phyloP scores from a whole-genome alignment of 2,113 vertebrate species.

The Crotophaga sulcirostris region DNA sequence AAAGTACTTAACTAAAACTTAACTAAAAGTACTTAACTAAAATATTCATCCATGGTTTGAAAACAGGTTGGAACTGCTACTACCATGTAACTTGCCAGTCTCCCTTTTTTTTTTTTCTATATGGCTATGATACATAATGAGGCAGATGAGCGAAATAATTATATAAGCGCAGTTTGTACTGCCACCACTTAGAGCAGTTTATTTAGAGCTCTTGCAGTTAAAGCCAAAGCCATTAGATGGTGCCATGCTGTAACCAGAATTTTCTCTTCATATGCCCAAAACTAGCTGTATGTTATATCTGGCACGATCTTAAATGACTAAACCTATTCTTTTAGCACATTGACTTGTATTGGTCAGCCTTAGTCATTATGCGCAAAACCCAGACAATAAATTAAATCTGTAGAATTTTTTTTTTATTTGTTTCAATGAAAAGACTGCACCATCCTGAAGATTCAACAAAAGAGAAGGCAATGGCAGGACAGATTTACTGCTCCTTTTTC shows the following conservation, averaged over 20 bases:
- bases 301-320: conserved; percentile 44
- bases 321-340: conserved; percentile 49
- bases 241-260: conserved; percentile 60
- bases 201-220: conserved; percentile 28
- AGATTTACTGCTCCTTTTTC: conserved; percentile 69
- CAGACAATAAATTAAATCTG: conserved; percentile 57
- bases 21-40: too few relatives aligned
- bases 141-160: background rate
- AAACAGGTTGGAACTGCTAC: background rate
- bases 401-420: conserved; percentile 41
- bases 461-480: conserved; percentile 50
- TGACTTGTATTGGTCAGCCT: conserved; percentile 52
- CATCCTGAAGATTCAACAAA: conserved; percentile 66
- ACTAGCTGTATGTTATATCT: background rate
- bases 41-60: background rate
- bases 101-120: background rate
- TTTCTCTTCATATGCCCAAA: background rate
- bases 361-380: conserved; percentile 55
- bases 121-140: background rate
- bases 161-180: background rate
- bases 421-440: conserved; percentile 62
- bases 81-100: background rate
- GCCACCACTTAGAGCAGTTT: background rate
- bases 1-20: too few relatives aligned
- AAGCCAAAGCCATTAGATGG: conserved; percentile 57